Base-by-base conservation (phyloP, 2,888 invertebrate species). In the Eudemis profundana region DNA sequence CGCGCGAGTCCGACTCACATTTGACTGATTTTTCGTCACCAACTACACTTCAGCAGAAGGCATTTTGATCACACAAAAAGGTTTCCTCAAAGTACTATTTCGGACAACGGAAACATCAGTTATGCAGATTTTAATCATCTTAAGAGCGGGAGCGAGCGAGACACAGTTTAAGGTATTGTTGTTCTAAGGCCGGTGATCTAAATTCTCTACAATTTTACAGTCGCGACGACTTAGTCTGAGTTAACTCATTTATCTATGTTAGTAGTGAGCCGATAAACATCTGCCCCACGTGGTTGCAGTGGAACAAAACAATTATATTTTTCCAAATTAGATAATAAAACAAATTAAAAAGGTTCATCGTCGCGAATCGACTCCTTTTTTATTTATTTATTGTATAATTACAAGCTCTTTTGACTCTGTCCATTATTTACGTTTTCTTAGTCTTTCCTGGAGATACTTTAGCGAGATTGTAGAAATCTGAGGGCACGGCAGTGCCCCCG, bases 101-200 rank as follows among this genome's bases (percentile, higher is more conserved):
- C 61, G 50, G 17, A 51, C 63, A 66, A 68, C 64, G 68, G 69
- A 68, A 67, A 67, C 80, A 83, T 85, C 75, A 80, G 79, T 79
- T 81, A 87, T 85, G 82, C 80, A 84, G 80, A 84, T 84, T 87
- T 84, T 86, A 86, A 87, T 87, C 78, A 82, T 71, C 78, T 83
- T 86, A 84, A 87, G 82, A 85, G 83, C 82, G 65, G 42, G 61
- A 72, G 74, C 78, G 78, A 61, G 68, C 77, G 77, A 64, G 68
- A 61, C 60, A 47, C 57, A 66, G 67, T 68, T 66, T 68, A 69
- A 65, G 63, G 66, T 74, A 72, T 75, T 74, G 76, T 78, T 71
- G 73, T 73, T 71, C 73, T 74, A 70, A 76, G 74, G 66, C 69
- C 67, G 62, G 67, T 63, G 68, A 38, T 8, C 47, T 38, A 40